Evolutionary conservation across 2,888 invertebrate genomes (phyloP).

Genomic region (Dione juno): DNA sequence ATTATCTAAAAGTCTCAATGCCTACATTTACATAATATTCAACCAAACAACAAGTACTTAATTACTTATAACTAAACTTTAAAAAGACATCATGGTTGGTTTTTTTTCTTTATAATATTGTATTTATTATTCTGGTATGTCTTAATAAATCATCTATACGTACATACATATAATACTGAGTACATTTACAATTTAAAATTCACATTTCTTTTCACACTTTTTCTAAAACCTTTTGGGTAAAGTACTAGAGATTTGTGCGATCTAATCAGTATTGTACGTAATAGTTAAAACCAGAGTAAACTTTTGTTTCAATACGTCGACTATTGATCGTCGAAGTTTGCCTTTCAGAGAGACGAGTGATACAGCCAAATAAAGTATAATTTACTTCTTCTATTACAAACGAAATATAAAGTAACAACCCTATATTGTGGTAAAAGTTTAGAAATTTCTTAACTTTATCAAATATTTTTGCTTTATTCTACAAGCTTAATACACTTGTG

Average conservation of each 20-base stretch:
- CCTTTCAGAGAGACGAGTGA: slow-evolving; percentile 16
- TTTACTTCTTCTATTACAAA: slow-evolving; percentile 5
- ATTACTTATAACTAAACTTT: no score
- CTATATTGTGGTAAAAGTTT: slow-evolving; percentile 1
- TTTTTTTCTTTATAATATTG: no score
- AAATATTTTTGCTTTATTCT: background rate
- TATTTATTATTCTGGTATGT: no score
- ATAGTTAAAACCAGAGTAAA: slow-evolving; percentile 25
- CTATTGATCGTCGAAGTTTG: slow-evolving; percentile 37
- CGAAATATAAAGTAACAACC: background rate
- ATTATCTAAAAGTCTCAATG: no score
- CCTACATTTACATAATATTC: no score
- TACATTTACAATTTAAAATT: background rate
- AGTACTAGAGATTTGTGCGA: slow-evolving; percentile 19
- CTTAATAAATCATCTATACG: no score
- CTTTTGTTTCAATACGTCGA: slow-evolving; percentile 33
- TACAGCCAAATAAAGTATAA: slow-evolving; percentile 29
- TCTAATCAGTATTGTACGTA: slow-evolving; percentile 23
- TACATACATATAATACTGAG: no score
- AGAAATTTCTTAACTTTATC: background rate
- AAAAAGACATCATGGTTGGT: no score
- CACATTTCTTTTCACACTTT: background rate
- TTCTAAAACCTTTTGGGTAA: background rate
- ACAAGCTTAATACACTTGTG: slow-evolving; percentile 13
- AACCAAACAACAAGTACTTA: no score